Conservation (phyloP, 2,113 vertebrate species). For the Callospermophilus lateralis region DNA sequence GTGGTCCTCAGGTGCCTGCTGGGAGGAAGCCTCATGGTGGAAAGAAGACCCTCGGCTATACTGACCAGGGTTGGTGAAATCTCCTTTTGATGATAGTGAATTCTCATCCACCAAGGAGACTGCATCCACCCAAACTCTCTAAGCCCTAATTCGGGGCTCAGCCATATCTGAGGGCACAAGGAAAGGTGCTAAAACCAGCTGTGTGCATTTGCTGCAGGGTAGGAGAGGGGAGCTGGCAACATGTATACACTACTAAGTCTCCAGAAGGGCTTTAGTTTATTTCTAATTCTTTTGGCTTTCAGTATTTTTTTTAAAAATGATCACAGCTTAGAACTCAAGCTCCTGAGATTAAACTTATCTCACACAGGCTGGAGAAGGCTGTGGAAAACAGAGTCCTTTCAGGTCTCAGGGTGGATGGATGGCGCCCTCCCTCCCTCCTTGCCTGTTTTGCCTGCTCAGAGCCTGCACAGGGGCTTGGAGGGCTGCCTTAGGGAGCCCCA, state of each 20-base stretch:
- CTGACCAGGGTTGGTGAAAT: neutral
- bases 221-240: neutral
- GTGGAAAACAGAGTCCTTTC: neutral
- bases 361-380: neutral
- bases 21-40: neutral
- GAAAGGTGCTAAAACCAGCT: neutral
- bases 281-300: slow-evolving; percentile 52
- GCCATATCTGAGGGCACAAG: neutral
- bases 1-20: rapidly evolving
- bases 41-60: neutral
- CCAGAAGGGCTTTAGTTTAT: neutral
- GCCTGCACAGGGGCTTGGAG: neutral
- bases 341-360: neutral
- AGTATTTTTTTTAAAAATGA: neutral
- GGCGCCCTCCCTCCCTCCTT: neutral
- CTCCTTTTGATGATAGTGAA: neutral
- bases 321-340: slow-evolving; percentile 30
- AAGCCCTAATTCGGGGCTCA: neutral
- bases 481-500: neutral
- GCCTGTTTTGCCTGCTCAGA: neutral
- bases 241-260: neutral
- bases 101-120: neutral
- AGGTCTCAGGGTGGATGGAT: neutral
- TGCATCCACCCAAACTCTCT: neutral
- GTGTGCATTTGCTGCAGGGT: neutral